phyloP scores from a whole-genome alignment of 1,140 invertebrate species.

The Coboldia fuscipes region DNA sequence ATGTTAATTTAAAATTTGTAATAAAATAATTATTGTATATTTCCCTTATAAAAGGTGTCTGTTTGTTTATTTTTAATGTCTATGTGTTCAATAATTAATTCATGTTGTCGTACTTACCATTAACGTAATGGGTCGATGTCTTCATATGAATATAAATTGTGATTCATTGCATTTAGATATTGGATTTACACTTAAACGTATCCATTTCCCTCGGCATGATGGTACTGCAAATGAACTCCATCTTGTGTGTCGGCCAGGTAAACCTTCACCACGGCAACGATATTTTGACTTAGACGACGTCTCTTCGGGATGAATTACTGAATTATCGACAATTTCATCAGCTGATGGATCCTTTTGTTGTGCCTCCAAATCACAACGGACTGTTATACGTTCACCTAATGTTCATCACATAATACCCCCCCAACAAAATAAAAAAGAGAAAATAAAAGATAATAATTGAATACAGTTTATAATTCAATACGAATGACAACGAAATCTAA shows the following conservation, averaged over 20 bases:
- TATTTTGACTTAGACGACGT: constrained; percentile 31
- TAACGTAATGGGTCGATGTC: no score
- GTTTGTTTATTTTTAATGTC: no score
- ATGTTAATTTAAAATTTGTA: no score
- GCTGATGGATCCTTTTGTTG: constrained; percentile 28
- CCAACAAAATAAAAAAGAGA: no score
- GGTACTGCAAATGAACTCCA: constrained; percentile 55
- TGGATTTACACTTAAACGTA: constrained; percentile 36
- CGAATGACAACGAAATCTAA: no score
- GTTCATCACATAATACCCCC: no score
- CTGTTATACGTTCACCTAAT: constrained; percentile 50
- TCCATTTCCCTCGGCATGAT: constrained; percentile 67
- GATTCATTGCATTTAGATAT: constrained; percentile 31
- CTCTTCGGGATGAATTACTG: constrained; percentile 4
- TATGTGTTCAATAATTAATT: no score
- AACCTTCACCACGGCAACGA: constrained; percentile 57
- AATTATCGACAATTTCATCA: constrained; percentile 5
- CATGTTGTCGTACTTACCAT: no score
- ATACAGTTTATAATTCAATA: no score
- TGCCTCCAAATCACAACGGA: constrained; percentile 53
- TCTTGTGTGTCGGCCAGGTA: constrained; percentile 42
- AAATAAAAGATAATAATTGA: no score
- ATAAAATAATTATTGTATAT: no score
- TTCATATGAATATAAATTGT: constrained; percentile 43
- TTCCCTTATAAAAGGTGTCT: no score